Evolutionary conservation across 2,888 invertebrate species (phyloP).

Genomic region (Melipona bicolor): DNA sequence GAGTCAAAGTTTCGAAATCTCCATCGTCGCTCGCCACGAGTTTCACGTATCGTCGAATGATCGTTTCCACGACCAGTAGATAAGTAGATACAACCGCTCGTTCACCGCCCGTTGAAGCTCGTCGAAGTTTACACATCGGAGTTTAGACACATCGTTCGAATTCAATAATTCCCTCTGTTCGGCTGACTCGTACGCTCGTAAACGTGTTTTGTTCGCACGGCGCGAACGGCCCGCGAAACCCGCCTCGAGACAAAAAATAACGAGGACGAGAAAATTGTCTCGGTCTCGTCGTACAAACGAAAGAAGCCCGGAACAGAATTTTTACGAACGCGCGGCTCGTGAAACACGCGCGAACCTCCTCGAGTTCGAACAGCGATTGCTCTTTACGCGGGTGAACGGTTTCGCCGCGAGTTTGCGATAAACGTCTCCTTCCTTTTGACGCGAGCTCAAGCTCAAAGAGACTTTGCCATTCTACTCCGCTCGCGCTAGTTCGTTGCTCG

Average conservation of each 20-base stretch:
- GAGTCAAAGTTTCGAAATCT: not conserved
- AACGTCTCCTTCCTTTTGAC: constrained; percentile 20
- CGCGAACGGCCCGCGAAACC: not conserved
- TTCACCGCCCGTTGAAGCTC: not conserved
- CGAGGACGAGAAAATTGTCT: constrained; percentile 25
- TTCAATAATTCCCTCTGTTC: constrained; percentile 26
- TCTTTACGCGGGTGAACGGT: constrained; percentile 38
- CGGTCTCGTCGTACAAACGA: constrained; percentile 19
- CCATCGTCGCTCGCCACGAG: not conserved
- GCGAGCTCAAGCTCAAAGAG: not conserved
- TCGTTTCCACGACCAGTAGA: not conserved
- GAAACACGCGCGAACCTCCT: constrained; percentile 31
- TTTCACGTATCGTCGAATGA: too few relatives aligned
- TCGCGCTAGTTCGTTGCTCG: not conserved
- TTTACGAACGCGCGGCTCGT: constrained; percentile 35
- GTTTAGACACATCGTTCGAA: not conserved
- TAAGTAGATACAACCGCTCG: not conserved
- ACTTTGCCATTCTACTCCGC: not conserved
- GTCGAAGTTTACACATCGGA: not conserved
- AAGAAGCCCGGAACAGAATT: constrained; percentile 4
- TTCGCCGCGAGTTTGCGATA: constrained; percentile 52
- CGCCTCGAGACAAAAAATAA: constrained; percentile 30
- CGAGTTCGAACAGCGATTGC: constrained; percentile 35
- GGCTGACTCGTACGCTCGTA: constrained; percentile 26
- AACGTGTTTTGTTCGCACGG: constrained; percentile 7